A percentile compares a stretch with the other conserved stretches of the same genome.
phyloP scores from a whole-genome alignment of 2,113 vertebrate genomes.

The Myotis brandtii region DNA sequence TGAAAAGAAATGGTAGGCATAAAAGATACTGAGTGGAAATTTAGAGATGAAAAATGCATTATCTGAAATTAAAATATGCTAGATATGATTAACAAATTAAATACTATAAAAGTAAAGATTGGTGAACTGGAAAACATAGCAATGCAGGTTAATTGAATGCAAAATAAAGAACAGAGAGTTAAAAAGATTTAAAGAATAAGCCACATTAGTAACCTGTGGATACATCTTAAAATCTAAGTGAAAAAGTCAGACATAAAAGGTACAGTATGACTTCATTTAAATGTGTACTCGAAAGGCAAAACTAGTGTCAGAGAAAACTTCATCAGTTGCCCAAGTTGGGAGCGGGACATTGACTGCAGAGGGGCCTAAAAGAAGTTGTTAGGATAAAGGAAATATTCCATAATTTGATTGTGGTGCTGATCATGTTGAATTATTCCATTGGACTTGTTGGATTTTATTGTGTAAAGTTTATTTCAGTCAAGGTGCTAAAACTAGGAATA shows the following conservation, averaged over 20 bases:
- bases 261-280: neutral
- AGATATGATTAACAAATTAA: neutral
- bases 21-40: neutral
- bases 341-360: neutral
- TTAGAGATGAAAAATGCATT: neutral
- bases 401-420: neutral
- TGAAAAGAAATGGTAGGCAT: neutral
- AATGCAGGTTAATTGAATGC: neutral
- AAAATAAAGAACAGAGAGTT: neutral
- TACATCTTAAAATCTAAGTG: neutral
- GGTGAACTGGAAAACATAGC: neutral
- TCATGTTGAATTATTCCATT: neutral
- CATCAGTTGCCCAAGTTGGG: neutral
- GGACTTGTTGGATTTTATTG: neutral
- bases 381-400: neutral
- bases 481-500: neutral
- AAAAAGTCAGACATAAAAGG: neutral
- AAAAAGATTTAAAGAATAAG: neutral
- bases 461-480: neutral
- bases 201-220: neutral
- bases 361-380: neutral
- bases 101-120: neutral
- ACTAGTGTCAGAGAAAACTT: neutral
- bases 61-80: neutral
- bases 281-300: neutral